Evolutionary conservation across 2,113 vertebrate species (phyloP), one percentile per base, ranked within the genome.

Genomic region (Siphamia tubifer): DNA sequence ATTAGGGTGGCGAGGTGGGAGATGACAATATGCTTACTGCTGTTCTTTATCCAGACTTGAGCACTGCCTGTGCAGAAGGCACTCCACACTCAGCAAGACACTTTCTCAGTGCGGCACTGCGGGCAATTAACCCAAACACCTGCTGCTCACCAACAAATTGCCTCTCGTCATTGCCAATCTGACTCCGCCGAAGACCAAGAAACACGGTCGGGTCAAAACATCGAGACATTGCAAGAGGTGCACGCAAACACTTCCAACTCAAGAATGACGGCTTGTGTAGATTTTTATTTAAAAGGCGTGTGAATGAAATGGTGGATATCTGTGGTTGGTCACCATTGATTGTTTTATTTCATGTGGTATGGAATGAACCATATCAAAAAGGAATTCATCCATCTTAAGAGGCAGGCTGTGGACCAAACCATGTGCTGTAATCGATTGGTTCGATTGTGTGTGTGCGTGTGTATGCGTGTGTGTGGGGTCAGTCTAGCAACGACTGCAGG

Each of bases 41-140:
- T 83, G 81, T 81, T 77, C 77, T 79, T 82, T 71, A 84, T 80
- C 81, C 65, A 45, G 70, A 71, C 78, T 82, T 4, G 2, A 69
- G 74, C 74, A 36, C 58, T 51, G 65, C 75, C 68, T 42, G 65
- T 49, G 55, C 68, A 74, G 43, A 74, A 72, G 79, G 31, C 78
- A 44, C 74, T 81, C 68, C 64, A 66, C 60, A 52, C 79, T 68
- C 83, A 71, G 79, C 56, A 12, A 84, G 88, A 60, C 68, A 32
- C 58, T 72, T 67, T 67, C 43, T 68, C 79, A 65, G 20, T 66
- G 69, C 67, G 43, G 62, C 66, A 71, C 61, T 12, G 35, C 34
- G 72, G 74, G 82, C 84, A 88, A 88, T 88, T 87, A 88, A 88
- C 79, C 78, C 77, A 57, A 54, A 74, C 81, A 78, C 86, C 79